These are phyloP conservation scores for Leucosticte australis DNA, from an alignment of 2,113 vertebrate species.

Conservation along the genomic window DNA sequence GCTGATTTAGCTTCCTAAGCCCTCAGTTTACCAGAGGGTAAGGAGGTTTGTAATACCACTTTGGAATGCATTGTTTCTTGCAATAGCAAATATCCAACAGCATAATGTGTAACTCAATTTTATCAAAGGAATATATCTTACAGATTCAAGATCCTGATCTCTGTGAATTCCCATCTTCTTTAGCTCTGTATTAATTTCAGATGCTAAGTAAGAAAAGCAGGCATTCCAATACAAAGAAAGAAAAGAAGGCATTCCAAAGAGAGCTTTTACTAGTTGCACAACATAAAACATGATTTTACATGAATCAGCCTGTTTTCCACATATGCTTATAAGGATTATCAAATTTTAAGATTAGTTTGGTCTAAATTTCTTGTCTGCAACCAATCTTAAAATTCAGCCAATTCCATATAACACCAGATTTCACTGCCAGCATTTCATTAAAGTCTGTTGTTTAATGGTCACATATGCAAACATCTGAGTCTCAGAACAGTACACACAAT, in stretches of 20 bases:
- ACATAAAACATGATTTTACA: background rate
- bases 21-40: background rate
- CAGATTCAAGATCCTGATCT: background rate
- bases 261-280: background rate
- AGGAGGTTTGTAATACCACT: background rate
- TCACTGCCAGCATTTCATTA: background rate
- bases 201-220: background rate
- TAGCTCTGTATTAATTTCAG: background rate
- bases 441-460: accelerated
- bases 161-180: background rate
- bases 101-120: background rate
- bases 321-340: background rate
- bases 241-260: background rate
- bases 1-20: background rate
- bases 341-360: background rate
- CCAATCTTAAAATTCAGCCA: background rate
- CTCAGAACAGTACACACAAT: background rate
- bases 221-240: background rate
- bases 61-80: background rate
- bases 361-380: constrained; percentile 4
- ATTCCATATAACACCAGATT: background rate
- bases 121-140: background rate
- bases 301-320: background rate
- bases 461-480: background rate
- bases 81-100: background rate